Percentiles rank a stretch among this genome's conserved stretches.
phyloP scores from a whole-genome alignment of 2,888 invertebrate species.

The Coelinius sp. region DNA sequence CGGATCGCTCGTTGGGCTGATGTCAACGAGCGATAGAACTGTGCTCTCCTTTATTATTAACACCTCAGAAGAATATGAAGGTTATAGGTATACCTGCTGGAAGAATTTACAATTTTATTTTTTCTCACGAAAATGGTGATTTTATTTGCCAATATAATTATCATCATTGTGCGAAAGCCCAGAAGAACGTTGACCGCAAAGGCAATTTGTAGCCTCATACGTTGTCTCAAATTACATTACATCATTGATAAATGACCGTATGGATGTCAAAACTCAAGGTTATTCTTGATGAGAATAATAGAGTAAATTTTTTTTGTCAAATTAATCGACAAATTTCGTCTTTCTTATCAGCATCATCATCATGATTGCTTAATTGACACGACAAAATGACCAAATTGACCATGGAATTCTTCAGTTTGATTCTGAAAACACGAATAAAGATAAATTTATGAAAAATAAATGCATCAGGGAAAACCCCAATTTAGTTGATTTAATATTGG shows the following conservation, averaged over 20 bases:
- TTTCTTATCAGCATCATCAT: no score
- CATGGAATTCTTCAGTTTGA: neutral
- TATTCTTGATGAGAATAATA: neutral
- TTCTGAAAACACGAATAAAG: no score
- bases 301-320: neutral
- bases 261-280: neutral
- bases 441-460: no score
- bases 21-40: slow-evolving; percentile 6
- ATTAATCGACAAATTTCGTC: neutral
- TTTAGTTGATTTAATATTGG: no score
- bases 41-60: neutral
- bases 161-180: neutral
- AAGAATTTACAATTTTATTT: neutral
- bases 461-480: no score
- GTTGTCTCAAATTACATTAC: slow-evolving; percentile 17
- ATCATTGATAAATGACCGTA: slow-evolving; percentile 5
- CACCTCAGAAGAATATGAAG: neutral
- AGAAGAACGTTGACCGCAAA: slow-evolving; percentile 15
- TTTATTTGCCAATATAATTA: neutral
- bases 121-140: neutral
- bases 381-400: neutral
- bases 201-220: neutral
- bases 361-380: no score
- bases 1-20: slow-evolving; percentile 18
- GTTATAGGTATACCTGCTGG: neutral